A percentile compares a stretch with the other conserved stretches of the same genome.
phyloP scores from a whole-genome alignment of 2,797 vertebrate species.

The Simalia tracyae region DNA sequence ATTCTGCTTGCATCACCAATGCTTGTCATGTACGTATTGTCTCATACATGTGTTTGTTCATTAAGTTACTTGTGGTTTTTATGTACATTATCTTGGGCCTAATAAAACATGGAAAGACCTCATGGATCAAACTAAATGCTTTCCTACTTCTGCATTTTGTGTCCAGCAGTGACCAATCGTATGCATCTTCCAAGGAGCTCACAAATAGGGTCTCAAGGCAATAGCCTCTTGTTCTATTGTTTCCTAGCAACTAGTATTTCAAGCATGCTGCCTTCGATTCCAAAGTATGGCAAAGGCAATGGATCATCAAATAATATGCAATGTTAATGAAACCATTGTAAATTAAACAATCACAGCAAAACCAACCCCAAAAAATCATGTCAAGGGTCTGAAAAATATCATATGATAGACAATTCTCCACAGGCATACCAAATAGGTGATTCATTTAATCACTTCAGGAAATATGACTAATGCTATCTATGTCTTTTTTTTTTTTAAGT shows the following conservation, averaged over 20 bases:
- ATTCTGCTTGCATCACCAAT: background rate
- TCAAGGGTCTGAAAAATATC: background rate
- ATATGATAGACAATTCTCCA: too few relatives aligned
- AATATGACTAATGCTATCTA: background rate
- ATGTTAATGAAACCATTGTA: background rate
- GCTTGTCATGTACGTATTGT: background rate
- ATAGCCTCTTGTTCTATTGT: background rate
- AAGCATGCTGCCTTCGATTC: background rate
- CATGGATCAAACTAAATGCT: background rate
- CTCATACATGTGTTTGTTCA: too few relatives aligned
- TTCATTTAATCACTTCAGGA: background rate
- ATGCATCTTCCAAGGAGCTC: background rate
- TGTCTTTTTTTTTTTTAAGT: too few relatives aligned
- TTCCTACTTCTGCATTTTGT: background rate
- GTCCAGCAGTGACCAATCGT: background rate
- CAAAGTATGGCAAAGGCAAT: background rate
- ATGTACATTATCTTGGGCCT: background rate
- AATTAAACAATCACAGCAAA: background rate
- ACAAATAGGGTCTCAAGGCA: too few relatives aligned
- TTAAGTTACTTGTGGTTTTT: background rate
- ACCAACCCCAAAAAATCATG: background rate
- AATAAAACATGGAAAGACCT: background rate
- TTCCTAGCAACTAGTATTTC: background rate
- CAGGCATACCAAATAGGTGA: background rate
- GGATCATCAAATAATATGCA: background rate